phyloP scores from a whole-genome alignment of 2,797 vertebrate species.

The Darevskia nairensis region DNA sequence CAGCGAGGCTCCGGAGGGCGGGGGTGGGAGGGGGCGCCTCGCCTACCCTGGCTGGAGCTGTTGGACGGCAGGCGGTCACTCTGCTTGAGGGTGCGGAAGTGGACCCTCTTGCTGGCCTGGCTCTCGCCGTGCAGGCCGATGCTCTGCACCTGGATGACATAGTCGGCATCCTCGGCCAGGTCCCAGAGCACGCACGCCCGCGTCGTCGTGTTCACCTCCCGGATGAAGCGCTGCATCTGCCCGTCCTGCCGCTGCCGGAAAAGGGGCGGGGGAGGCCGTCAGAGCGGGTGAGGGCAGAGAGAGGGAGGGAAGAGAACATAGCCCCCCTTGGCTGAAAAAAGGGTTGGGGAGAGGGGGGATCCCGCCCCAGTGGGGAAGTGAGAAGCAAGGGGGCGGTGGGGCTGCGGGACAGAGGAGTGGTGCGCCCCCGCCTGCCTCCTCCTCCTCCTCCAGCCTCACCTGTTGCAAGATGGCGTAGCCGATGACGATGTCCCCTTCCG shows the following conservation, averaged over 20 bases:
- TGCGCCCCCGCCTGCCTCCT: not conserved
- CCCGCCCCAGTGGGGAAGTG: no score
- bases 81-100: conserved; percentile 95
- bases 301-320: no score
- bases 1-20: no score
- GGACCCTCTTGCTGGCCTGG: conserved; percentile 91
- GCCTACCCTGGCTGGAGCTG: conserved; percentile 95
- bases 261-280: not conserved
- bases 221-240: conserved; percentile 94
- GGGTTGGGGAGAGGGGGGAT: no score
- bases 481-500: conserved; percentile 95
- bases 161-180: conserved; percentile 94
- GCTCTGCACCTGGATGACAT: conserved; percentile 95
- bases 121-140: conserved; percentile 95
- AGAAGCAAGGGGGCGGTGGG: not conserved
- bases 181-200: conserved; percentile 96
- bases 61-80: conserved; percentile 92
- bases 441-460: conserved; percentile 75
- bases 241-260: conserved; percentile 89
- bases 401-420: not conserved
- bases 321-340: not conserved
- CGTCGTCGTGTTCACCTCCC: conserved; percentile 97
- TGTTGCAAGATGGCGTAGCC: conserved; percentile 98
- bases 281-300: no score
- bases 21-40: no score